phyloP scores from a whole-genome alignment of 2,797 vertebrate genomes.

The Apogon talboti region DNA sequence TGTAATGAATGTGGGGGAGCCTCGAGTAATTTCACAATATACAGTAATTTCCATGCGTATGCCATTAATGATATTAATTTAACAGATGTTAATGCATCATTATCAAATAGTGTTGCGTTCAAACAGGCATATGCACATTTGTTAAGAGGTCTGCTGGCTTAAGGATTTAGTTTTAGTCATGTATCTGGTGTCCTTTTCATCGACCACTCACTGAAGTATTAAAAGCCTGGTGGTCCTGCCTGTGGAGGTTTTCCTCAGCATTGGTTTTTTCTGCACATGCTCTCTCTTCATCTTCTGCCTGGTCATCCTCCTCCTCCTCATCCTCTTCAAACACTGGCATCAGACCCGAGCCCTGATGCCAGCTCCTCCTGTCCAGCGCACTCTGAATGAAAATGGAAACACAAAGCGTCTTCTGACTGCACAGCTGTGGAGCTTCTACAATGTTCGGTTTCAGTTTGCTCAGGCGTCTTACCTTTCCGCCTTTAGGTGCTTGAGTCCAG shows the following conservation, averaged over 20 bases:
- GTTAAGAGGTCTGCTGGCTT: conserved; percentile 1
- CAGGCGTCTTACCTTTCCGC: conserved; percentile 64
- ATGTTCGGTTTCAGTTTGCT: not conserved
- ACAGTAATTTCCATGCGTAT: conserved; percentile 44
- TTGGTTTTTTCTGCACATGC: conserved; percentile 26
- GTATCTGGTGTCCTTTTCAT: conserved; percentile 4
- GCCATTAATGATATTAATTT: conserved; percentile 50
- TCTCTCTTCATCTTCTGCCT: conserved; percentile 26
- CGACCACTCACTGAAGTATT: conserved; percentile 2
- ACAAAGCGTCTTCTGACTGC: not conserved
- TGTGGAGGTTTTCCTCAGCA: conserved; percentile 43
- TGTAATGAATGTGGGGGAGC: conserved; percentile 5
- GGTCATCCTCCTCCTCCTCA: conserved; percentile 55
- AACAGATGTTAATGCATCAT: conserved; percentile 21
- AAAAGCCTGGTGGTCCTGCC: conserved; percentile 55
- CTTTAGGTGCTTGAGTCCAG: conserved; percentile 52
- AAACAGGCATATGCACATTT: not conserved
- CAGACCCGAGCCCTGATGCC: conserved; percentile 60
- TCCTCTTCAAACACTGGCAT: conserved; percentile 67
- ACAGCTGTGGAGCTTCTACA: not conserved
- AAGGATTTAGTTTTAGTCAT: conserved; percentile 7
- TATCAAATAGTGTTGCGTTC: conserved; percentile 10
- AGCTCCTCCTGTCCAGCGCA: conserved; percentile 60
- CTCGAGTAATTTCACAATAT: conserved; percentile 31
- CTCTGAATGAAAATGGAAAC: conserved; percentile 49